Percentiles rank a stretch among this genome's conserved stretches.
These are phyloP conservation scores for Phoeniculus purpureus DNA, from an alignment of 2,797 vertebrate species.

Conservation along the genomic window DNA sequence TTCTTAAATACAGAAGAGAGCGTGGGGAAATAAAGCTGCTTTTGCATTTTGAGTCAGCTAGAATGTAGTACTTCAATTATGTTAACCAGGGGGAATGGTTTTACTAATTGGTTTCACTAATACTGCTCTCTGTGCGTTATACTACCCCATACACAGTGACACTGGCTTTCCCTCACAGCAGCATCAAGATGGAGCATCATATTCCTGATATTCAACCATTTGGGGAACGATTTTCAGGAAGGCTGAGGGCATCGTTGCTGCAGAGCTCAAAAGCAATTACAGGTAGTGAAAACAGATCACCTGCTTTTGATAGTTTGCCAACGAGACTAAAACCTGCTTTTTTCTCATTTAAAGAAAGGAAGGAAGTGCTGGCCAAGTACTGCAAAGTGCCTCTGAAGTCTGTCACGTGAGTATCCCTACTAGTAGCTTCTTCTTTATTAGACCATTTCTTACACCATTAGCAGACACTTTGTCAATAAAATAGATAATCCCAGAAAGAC, in stretches of 20 bases:
- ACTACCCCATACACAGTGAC: fast-evolving
- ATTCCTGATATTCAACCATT: not conserved
- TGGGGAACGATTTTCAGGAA: not conserved
- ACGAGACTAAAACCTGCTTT: not conserved
- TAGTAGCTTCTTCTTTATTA: not conserved
- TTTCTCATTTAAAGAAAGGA: not conserved
- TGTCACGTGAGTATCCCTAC: not conserved
- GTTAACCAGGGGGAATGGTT: not conserved
- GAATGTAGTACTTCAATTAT: not conserved
- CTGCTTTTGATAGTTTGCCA: not conserved
- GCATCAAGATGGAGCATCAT: not conserved
- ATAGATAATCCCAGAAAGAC: not conserved
- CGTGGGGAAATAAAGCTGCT: not conserved
- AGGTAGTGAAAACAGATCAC: not conserved
- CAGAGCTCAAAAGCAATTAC: not conserved
- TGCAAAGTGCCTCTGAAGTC: not conserved
- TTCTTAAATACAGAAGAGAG: not conserved
- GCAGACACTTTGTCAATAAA: not conserved
- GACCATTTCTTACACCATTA: not conserved
- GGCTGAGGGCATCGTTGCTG: not conserved
- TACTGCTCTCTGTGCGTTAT: not conserved
- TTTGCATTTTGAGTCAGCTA: not conserved
- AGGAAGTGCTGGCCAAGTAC: not conserved
- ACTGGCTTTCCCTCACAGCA: not conserved
- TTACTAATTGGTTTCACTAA: not conserved